These are phyloP conservation scores for Xenopus petersii DNA, from an alignment of 2,797 vertebrate species.

Conservation along the genomic window DNA sequence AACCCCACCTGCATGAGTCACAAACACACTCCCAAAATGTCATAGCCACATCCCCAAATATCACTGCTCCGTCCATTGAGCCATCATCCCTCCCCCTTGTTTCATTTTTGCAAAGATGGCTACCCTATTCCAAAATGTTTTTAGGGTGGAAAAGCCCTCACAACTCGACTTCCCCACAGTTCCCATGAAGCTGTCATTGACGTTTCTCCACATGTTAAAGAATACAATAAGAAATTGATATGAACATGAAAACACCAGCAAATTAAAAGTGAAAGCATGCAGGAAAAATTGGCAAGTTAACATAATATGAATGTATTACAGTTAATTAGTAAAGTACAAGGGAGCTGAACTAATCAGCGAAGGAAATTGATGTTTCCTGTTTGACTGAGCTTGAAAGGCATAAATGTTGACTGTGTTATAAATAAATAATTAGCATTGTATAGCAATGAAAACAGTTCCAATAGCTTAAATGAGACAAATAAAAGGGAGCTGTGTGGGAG, in stretches of 20 bases:
- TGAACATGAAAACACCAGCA: background rate
- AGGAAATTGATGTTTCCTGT: conserved; percentile 2
- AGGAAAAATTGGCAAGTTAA: background rate
- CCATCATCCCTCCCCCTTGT: no score
- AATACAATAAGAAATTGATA: no score
- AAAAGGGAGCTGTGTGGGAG: background rate
- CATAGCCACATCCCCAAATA: no score
- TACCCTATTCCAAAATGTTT: no score
- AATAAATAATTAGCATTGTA: background rate
- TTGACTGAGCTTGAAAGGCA: background rate
- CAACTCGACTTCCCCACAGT: no score
- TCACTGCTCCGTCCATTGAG: no score
- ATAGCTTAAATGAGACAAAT: background rate
- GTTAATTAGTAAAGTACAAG: background rate
- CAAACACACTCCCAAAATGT: no score
- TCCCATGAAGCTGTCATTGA: no score
- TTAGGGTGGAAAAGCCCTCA: no score
- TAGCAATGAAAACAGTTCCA: background rate
- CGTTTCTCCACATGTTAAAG: no score
- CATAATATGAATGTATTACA: background rate
- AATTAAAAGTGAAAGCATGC: background rate
- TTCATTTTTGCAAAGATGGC: no score
- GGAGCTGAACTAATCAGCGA: background rate
- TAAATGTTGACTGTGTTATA: background rate
- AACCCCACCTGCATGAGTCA: no score